Evolutionary conservation across 2,888 invertebrate species (phyloP).

Genomic region (Seira ritae): DNA sequence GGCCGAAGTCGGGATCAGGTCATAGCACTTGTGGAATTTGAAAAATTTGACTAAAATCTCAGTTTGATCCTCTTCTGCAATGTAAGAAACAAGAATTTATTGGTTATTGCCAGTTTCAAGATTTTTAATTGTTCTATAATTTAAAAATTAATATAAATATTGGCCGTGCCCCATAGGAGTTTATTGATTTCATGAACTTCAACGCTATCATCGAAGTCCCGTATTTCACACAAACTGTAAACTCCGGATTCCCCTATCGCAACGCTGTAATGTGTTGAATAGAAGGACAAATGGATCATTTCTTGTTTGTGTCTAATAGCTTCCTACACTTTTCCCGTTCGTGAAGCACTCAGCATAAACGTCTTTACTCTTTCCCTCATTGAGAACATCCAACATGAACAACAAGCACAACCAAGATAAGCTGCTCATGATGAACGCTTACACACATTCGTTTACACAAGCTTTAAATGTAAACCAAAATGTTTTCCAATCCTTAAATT

Average conservation of each 20-base stretch:
- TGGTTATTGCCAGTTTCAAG: no score
- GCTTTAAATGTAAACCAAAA: no score
- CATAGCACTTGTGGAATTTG: slow-evolving; percentile 99
- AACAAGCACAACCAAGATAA: neutral
- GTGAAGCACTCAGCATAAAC: neutral
- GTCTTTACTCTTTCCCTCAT: neutral
- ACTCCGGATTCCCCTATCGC: slow-evolving; percentile 63
- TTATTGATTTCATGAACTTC: slow-evolving; percentile 70
- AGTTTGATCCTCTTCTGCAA: slow-evolving; percentile 96
- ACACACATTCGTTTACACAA: neutral
- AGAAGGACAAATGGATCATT: slow-evolving; percentile 71
- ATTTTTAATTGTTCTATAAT: no score
- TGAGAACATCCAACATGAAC: neutral
- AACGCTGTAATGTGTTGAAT: slow-evolving; percentile 66
- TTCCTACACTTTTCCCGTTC: neutral
- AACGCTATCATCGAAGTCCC: slow-evolving; percentile 71
- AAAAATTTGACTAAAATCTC: slow-evolving; percentile 99
- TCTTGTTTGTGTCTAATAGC: slow-evolving; percentile 11
- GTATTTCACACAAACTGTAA: slow-evolving; percentile 67
- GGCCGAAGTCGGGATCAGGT: slow-evolving; percentile 98
- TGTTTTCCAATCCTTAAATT: no score
- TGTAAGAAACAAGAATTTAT: no score
- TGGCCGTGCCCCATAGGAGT: slow-evolving; percentile 72
- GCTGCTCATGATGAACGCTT: neutral
- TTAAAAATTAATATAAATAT: slow-evolving; percentile 19